Percentiles rank a stretch among this genome's conserved stretches.
Conservation (phyloP, 2,888 invertebrate species). For the Hedychridium roseum region DNA sequence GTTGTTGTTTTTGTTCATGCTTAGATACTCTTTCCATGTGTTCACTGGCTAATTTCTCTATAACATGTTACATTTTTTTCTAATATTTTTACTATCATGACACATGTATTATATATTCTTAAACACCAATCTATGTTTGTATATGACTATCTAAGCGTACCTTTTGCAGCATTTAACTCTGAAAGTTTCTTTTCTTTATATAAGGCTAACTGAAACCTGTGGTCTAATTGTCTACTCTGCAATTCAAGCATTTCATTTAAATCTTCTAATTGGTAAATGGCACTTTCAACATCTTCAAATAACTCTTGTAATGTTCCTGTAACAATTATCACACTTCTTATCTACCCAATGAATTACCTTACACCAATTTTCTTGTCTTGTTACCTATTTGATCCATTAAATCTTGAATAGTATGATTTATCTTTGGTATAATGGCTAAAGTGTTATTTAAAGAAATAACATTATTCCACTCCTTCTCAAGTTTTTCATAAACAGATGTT, state of each 20-base stretch:
- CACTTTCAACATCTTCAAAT: constrained; percentile 72
- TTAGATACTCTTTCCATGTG: constrained; percentile 69
- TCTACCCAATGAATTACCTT: too few species aligned
- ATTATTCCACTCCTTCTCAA: constrained; percentile 63
- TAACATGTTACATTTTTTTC: constrained; percentile 47
- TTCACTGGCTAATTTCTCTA: constrained; percentile 67
- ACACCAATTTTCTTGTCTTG: constrained; percentile 7
- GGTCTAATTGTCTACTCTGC: constrained; percentile 76
- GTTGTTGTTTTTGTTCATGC: constrained; percentile 68
- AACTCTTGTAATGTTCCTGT: constrained; percentile 67
- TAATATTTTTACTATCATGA: too few species aligned
- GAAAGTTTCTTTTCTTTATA: constrained; percentile 76
- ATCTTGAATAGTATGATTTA: constrained; percentile 63
- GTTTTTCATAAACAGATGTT: constrained; percentile 55
- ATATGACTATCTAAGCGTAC: too few species aligned
- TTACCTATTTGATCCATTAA: constrained; percentile 65
- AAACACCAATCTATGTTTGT: too few species aligned
- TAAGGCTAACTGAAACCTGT: constrained; percentile 74
- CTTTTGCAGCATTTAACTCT: constrained; percentile 66
- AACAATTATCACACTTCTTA: constrained; percentile 1
- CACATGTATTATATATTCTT: too few species aligned
- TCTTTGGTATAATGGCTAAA: constrained; percentile 64
- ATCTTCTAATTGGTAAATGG: constrained; percentile 73
- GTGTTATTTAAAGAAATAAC: constrained; percentile 60
- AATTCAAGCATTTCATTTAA: constrained; percentile 75